Evolutionary conservation across 2,888 invertebrate species (phyloP), one percentile per base, ranked within the genome.

Genomic region (Bugula neritina): DNA sequence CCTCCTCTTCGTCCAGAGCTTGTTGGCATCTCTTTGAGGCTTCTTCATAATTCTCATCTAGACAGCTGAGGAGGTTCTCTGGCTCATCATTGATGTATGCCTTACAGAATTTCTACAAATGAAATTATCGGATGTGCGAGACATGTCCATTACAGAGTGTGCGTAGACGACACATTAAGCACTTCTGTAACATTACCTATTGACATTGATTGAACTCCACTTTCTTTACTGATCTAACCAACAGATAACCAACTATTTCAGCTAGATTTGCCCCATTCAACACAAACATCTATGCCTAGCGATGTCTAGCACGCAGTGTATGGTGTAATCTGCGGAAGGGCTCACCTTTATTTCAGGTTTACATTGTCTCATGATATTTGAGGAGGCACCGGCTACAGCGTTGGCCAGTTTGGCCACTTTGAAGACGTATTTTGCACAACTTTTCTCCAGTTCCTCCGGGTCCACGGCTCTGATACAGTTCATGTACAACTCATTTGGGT

Each of bases 1-100:
- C 63, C 63, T 63, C 63, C 34, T 63, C 63, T 63, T 63, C 63
- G 27, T 63, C 63, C 2, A 63, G 34, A 63, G 63, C 63, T 63
- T 3, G 10, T n/a, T 63, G 29, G n/a, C 63, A 63, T 31, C 5
- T 34, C 31, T 63, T 31, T 29, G 63, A 63, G 2, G 63, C 63
- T 3, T 63, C 31, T 31, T 63, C 63, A n/a, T 63, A 63, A n/a
- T 63, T 63, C 10, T 63, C 63, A 63, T 63, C 63, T 5, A 63
- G 31, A n/a, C 63, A 63, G 10, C 31, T 31, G 5, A 63, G 31
- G 13, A 63, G 27, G 25, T 25, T 27, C 31, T 63, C 63, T 2
- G 63, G 63, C n/a, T n/a, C n/a, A 31, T 63, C 63, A 25, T 63
- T 31, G 10, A 63, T 63, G n/a, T 63, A n/a, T 21, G 3, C 27